A percentile compares a stretch with the other conserved stretches of the same genome.
Conservation (phyloP, 1,140 invertebrate species). For the Leucophenga varia region DNA sequence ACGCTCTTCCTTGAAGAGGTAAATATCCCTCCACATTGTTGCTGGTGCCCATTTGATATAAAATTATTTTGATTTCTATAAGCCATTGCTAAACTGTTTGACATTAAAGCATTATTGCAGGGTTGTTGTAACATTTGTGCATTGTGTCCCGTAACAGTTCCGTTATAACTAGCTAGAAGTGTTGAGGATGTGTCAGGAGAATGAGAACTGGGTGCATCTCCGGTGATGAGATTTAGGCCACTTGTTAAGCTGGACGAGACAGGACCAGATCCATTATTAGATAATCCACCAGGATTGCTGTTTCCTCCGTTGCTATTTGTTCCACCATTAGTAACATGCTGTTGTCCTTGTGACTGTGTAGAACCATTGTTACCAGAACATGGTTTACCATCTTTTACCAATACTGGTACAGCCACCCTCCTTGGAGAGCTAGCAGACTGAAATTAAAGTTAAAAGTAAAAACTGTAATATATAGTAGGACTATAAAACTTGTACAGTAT, state of each 20-base stretch:
- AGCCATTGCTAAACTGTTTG: constrained; percentile 60
- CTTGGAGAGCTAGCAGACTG: constrained; percentile 86
- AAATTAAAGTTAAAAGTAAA: too few relatives aligned
- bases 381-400: constrained; percentile 96
- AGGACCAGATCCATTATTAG: constrained; percentile 25
- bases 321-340: too few relatives aligned
- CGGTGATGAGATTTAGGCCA: constrained; percentile 60
- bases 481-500: too few relatives aligned
- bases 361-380: constrained; percentile 66
- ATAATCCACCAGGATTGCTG: constrained; percentile 34
- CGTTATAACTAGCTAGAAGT: constrained; percentile 45
- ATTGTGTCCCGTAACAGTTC: constrained; percentile 51
- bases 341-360: constrained; percentile 39
- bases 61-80: constrained; percentile 65
- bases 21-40: constrained; percentile 83
- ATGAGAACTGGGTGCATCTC: constrained; percentile 58
- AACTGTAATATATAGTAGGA: too few relatives aligned
- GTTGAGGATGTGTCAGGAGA: constrained; percentile 55
- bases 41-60: constrained; percentile 67
- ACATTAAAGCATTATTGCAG: constrained; percentile 58
- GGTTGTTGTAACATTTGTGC: constrained; percentile 61
- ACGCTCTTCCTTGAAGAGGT: constrained; percentile 80
- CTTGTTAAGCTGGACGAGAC: constrained; percentile 56
- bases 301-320: too few relatives aligned
- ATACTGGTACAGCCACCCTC: constrained; percentile 89